Conservation (phyloP, 1,140 invertebrate genomes). For the Leguminivora glycinivorella region DNA sequence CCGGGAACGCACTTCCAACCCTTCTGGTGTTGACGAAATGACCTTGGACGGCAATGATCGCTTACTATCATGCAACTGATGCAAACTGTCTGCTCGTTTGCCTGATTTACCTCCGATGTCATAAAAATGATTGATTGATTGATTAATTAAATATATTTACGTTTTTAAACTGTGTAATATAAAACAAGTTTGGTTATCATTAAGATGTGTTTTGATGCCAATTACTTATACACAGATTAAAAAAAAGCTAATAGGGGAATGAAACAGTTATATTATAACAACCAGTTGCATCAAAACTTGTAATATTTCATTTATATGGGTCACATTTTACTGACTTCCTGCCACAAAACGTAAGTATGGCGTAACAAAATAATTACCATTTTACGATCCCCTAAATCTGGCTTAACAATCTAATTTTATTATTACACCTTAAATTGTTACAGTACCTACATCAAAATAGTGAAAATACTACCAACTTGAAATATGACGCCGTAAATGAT, state of each 20-base stretch:
- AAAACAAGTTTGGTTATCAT: too few relatives aligned
- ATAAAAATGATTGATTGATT: too few relatives aligned
- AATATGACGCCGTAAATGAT: not conserved
- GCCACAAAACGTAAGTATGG: conserved; percentile 26
- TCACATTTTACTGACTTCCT: conserved; percentile 16
- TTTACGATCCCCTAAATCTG: conserved; percentile 20
- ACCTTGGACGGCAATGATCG: too few relatives aligned
- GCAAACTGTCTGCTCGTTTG: too few relatives aligned
- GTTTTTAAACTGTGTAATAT: too few relatives aligned
- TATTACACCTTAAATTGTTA: conserved; percentile 20
- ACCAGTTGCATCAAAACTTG: not conserved
- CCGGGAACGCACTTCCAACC: too few relatives aligned
- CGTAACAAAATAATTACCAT: conserved; percentile 16
- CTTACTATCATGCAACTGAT: too few relatives aligned
- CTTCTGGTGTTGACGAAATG: too few relatives aligned
- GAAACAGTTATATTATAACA: not conserved
- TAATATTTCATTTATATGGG: conserved; percentile 15
- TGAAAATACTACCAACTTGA: not conserved
- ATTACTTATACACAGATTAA: not conserved
- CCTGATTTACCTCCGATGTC: too few relatives aligned
- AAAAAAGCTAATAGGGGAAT: not conserved
- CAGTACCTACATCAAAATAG: conserved; percentile 2
- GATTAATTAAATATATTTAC: too few relatives aligned
- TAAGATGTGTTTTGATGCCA: too few relatives aligned
- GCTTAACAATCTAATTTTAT: conserved; percentile 16